Evolutionary conservation across 2,888 invertebrate genomes (phyloP).

Genomic region (Phymatocera aterrima): DNA sequence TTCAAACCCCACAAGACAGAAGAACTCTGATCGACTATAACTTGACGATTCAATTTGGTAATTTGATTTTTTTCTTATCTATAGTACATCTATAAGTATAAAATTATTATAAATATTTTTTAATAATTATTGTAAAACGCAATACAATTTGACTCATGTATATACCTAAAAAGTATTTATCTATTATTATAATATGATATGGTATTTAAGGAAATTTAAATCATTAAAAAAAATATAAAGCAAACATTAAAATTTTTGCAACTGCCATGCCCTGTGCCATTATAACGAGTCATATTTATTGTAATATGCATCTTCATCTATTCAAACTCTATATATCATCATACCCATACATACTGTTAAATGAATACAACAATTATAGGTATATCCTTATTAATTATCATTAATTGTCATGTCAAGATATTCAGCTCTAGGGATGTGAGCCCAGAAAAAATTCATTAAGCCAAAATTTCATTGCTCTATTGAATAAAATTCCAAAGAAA

Average conservation of each 20-base stretch:
- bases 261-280: slow-evolving; percentile 75
- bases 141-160: slow-evolving; percentile 65
- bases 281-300: slow-evolving; percentile 68
- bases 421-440: background rate
- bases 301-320: slow-evolving; percentile 59
- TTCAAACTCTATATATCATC: slow-evolving; percentile 47
- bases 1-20: slow-evolving; percentile 1
- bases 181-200: slow-evolving; percentile 43
- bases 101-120: slow-evolving; percentile 30
- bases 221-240: slow-evolving; percentile 50
- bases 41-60: background rate
- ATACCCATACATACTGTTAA: too few species aligned
- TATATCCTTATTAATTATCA: slow-evolving; percentile 3
- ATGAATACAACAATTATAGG: slow-evolving; percentile 31
- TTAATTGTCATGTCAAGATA: background rate
- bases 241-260: slow-evolving; percentile 66
- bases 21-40: slow-evolving; percentile 22
- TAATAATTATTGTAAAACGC: slow-evolving; percentile 46
- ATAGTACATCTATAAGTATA: slow-evolving; percentile 31
- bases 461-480: slow-evolving; percentile 8
- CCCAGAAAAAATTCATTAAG: slow-evolving; percentile 7
- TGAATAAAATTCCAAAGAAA: background rate
- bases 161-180: slow-evolving; percentile 59
- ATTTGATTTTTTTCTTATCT: background rate
- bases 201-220: slow-evolving; percentile 49